phyloP scores from a whole-genome alignment of 2,888 invertebrate genomes.

The Melanchra persicariae region DNA sequence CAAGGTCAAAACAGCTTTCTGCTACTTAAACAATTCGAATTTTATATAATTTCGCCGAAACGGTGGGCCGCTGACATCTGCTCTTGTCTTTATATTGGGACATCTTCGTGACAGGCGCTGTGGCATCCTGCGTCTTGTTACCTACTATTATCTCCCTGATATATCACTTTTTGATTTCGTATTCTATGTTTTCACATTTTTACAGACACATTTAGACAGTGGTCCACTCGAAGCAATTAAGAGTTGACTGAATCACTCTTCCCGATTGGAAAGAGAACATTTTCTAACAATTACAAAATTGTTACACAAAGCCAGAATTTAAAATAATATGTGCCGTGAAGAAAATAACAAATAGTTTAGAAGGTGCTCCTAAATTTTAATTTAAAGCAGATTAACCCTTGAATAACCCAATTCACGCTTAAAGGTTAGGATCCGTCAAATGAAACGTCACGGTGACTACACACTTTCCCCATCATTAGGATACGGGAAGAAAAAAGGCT shows the following conservation, averaged over 20 bases:
- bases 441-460: constrained; percentile 84
- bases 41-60: constrained; percentile 76
- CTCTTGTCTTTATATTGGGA: constrained; percentile 83
- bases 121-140: constrained; percentile 65
- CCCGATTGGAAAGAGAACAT: constrained; percentile 28
- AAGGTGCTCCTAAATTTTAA: constrained; percentile 73
- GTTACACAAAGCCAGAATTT: constrained; percentile 27
- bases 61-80: constrained; percentile 79
- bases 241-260: constrained; percentile 39
- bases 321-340: constrained; percentile 48
- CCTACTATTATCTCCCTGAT: constrained; percentile 53
- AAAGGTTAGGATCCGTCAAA: constrained; percentile 84
- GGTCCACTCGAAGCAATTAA: constrained; percentile 37
- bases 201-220: constrained; percentile 42
- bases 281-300: constrained; percentile 37
- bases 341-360: constrained; percentile 68
- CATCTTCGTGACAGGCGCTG: constrained; percentile 79
- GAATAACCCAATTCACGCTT: constrained; percentile 82
- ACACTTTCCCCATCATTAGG: constrained; percentile 87
- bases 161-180: constrained; percentile 62
- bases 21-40: constrained; percentile 76
- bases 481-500: constrained; percentile 85
- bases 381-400: constrained; percentile 85
- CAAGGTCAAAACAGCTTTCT: constrained; percentile 80
- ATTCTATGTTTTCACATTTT: constrained; percentile 36